Evolutionary conservation across 2,797 vertebrate species (phyloP).

Genomic region (Lophura swinhoii): DNA sequence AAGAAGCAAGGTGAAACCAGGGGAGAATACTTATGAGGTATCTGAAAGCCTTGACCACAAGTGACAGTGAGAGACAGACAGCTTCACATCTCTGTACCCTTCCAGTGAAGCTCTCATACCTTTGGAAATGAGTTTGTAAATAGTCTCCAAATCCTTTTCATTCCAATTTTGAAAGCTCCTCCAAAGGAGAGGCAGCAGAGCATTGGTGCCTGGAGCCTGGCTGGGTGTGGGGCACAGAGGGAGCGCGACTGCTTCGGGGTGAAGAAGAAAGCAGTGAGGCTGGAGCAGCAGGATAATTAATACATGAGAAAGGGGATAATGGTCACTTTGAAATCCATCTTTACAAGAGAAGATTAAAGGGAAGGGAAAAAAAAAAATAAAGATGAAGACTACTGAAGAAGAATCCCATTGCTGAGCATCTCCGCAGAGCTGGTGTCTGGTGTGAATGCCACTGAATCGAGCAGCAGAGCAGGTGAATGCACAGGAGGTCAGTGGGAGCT

Average conservation of each 20-base stretch:
- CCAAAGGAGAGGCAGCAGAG: not conserved
- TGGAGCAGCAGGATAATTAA: not conserved
- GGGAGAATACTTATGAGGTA: not conserved
- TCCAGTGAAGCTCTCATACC: not conserved
- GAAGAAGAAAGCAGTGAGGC: not conserved
- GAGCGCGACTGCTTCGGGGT: not conserved
- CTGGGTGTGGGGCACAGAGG: not conserved
- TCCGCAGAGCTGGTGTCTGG: accelerated
- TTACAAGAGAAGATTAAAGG: slow-evolving; percentile 1
- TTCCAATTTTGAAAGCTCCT: not conserved
- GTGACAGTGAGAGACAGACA: not conserved
- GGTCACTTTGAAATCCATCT: not conserved
- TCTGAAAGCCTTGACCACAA: not conserved
- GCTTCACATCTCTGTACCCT: not conserved
- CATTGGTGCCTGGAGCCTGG: not conserved
- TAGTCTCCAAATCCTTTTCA: slow-evolving; percentile 23
- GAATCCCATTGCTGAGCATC: not conserved
- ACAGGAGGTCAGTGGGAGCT: not conserved
- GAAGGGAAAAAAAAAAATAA: not conserved
- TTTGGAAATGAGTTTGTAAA: slow-evolving; percentile 40
- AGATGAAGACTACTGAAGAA: not conserved
- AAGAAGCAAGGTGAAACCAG: not conserved
- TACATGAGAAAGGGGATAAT: not conserved
- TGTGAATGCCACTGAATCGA: not conserved
- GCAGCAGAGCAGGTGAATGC: not conserved